phyloP scores from a whole-genome alignment of 2,888 invertebrate genomes.

The Aphidoletes aphidimyza region DNA sequence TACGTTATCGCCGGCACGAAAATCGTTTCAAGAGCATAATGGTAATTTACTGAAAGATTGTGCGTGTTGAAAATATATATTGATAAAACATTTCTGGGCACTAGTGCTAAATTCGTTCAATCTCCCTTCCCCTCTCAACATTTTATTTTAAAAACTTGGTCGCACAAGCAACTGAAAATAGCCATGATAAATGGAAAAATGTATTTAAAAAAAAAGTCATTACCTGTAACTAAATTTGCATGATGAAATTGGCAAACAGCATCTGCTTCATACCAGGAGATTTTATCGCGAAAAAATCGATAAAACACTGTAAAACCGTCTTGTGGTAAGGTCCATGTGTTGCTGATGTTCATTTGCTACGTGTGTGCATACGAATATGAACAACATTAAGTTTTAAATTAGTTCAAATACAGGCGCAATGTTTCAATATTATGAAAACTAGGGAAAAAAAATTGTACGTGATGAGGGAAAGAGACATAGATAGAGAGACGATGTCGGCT shows the following conservation, averaged over 20 bases:
- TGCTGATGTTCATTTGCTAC: slow-evolving; percentile 80
- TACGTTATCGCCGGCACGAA: slow-evolving; percentile 24
- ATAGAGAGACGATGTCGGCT: not conserved
- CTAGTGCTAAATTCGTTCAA: not conserved
- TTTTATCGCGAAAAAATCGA: slow-evolving; percentile 84
- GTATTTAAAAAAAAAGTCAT: slow-evolving; percentile 58
- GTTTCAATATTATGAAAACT: not conserved
- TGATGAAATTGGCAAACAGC: slow-evolving; percentile 86
- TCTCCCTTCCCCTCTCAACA: not conserved
- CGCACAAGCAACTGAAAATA: not conserved
- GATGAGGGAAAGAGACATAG: too few relatives aligned
- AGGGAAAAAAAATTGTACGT: not conserved
- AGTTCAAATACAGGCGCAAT: not conserved
- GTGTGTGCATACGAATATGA: slow-evolving; percentile 8
- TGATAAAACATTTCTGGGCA: not conserved
- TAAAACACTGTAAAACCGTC: slow-evolving; percentile 85
- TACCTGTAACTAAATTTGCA: slow-evolving; percentile 83
- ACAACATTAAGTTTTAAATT: slow-evolving; percentile 43
- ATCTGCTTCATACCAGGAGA: slow-evolving; percentile 86
- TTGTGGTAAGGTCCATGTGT: slow-evolving; percentile 83
- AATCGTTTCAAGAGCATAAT: not conserved
- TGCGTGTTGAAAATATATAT: slow-evolving; percentile 13
- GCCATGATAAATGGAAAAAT: not conserved
- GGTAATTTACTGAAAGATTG: not conserved
- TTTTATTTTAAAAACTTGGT: not conserved